These are phyloP conservation scores for Reticulitermes speratus DNA, from an alignment of 1,140 invertebrate species.

Conservation along the genomic window DNA sequence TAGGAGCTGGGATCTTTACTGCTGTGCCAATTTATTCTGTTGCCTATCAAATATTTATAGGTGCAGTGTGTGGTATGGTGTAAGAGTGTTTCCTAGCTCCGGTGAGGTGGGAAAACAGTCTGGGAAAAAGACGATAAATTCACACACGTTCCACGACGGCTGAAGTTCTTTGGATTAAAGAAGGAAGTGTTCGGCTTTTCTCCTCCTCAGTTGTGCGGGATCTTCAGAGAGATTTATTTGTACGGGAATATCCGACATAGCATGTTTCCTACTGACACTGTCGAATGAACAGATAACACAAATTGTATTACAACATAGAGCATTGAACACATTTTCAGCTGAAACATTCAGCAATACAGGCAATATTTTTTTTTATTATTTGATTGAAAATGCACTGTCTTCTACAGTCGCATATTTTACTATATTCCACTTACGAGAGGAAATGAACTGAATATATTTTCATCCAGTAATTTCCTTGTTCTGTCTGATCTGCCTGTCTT, in stretches of 20 bases:
- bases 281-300: neutral
- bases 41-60: neutral
- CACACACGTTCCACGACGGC: neutral
- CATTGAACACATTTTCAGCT: no score
- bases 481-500: no score
- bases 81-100: neutral
- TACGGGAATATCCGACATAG: neutral
- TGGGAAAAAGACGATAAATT: neutral
- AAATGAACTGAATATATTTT: no score
- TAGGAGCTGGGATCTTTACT: neutral
- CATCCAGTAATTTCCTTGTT: no score
- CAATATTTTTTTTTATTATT: no score
- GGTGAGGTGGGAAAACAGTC: neutral
- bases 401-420: no score
- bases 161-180: conserved; percentile 14
- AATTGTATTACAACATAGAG: neutral
- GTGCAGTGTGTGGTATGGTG: neutral
- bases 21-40: neutral
- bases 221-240: neutral
- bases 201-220: neutral
- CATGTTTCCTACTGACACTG: neutral
- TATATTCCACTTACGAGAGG: no score
- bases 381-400: no score
- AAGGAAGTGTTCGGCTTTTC: conserved; percentile 10
- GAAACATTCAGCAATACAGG: no score